phyloP scores from a whole-genome alignment of 2,113 vertebrate species.

The Ploceus nigricollis region DNA sequence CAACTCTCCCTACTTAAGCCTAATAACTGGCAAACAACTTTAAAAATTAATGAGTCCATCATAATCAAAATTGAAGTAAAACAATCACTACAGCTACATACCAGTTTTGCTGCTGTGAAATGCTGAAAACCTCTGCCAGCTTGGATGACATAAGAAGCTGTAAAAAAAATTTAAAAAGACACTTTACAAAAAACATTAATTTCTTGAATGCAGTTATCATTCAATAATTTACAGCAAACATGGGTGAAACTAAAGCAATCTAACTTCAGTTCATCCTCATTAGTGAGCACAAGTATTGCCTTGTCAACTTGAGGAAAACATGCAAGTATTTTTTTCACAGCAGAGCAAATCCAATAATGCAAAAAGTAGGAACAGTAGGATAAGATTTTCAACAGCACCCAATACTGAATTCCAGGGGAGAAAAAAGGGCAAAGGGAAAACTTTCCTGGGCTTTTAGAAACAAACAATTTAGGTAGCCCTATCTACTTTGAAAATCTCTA shows the following conservation, averaged over 20 bases:
- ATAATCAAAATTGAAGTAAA: background rate
- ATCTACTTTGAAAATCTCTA: background rate
- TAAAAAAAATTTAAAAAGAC: background rate
- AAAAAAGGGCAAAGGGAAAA: background rate
- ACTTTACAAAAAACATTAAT: background rate
- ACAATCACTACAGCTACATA: constrained; percentile 64
- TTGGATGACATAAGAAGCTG: constrained; percentile 78
- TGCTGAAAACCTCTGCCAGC: constrained; percentile 73
- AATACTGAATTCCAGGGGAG: background rate
- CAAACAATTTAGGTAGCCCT: background rate
- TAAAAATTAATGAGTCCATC: background rate
- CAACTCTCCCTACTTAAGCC: background rate
- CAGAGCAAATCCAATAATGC: background rate
- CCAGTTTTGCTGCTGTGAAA: constrained; percentile 76
- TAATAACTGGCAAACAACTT: background rate
- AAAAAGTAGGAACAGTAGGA: background rate
- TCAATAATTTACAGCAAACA: constrained; percentile 3
- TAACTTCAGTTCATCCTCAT: background rate
- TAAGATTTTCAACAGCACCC: background rate
- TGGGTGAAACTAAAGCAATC: background rate
- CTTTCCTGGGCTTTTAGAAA: background rate
- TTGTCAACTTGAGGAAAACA: background rate
- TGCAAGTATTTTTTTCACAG: background rate
- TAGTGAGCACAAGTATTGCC: background rate
- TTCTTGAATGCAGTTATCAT: background rate